Evolutionary conservation across 2,888 invertebrate species (phyloP).

Genomic region (Drosophila cracens): DNA sequence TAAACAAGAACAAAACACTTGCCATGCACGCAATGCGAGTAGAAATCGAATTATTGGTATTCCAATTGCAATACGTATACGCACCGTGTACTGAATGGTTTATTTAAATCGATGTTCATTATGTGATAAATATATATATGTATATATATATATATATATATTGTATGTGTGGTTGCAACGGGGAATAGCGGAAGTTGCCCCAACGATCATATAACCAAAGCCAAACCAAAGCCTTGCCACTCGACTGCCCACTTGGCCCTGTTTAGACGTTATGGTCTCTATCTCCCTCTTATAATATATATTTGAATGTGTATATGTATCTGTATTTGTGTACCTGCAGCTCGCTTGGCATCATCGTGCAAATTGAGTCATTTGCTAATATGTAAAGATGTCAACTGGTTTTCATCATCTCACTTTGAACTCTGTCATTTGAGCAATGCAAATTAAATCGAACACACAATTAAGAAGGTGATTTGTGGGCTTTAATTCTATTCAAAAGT

Average conservation of each 20-base stretch:
- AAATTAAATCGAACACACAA: slow-evolving; percentile 18
- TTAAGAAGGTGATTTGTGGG: slow-evolving; percentile 9
- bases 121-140: not conserved
- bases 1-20: slow-evolving; percentile 75
- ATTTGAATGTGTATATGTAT: not conserved
- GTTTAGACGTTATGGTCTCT: slow-evolving; percentile 22
- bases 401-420: slow-evolving; percentile 31
- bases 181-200: slow-evolving; percentile 30
- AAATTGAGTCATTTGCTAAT: slow-evolving; percentile 54
- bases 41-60: slow-evolving; percentile 42
- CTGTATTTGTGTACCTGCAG: not conserved
- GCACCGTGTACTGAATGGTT: slow-evolving; percentile 35
- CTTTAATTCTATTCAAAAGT: slow-evolving; percentile 25
- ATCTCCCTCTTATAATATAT: not conserved
- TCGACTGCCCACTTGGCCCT: slow-evolving; percentile 53
- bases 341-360: slow-evolving; percentile 12
- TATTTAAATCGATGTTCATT: slow-evolving; percentile 4
- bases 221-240: slow-evolving; percentile 59
- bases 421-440: slow-evolving; percentile 52
- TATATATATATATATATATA: not conserved
- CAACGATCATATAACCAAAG: slow-evolving; percentile 18
- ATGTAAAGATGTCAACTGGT: slow-evolving; percentile 32
- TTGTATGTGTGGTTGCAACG: not conserved
- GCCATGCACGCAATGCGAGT: slow-evolving; percentile 54
- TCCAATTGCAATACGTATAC: slow-evolving; percentile 57